Evolutionary conservation across 1,140 invertebrate genomes (phyloP), one percentile per base, ranked within the genome.

Genomic region (Listronotus bonariensis): DNA sequence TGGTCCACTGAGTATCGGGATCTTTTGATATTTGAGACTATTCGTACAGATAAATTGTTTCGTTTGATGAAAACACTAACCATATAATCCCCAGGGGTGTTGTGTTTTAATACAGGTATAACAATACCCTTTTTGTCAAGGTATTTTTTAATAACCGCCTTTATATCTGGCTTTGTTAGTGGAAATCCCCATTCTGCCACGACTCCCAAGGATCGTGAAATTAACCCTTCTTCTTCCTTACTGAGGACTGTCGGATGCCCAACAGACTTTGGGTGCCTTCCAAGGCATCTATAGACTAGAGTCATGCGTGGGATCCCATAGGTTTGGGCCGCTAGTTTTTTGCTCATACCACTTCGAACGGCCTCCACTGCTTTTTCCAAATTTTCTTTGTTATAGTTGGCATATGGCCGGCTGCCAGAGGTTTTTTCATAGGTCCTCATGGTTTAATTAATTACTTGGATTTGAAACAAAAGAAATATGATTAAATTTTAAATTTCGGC

Each of bases 41-140:
- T 45, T 20, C 41, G 15, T 40, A 45, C 41, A n/a, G 42, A 45
- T 12, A 58, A 17, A 58, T 58, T 58, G 55, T 45, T 58, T 20
- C 42, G 12, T 31, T 46, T 18, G 15, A 46, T 31, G 26, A 58
- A 58, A 15, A 6, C 9, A 12, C 10, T 14, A 11, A 56, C 20
- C 11, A 56, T 15, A 26, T 56, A 36, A 15, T 41, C 34, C 6
- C 53, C 53, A 11, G 36, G 34, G 1, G 4, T 11, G 26, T 56
- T 56, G 53, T 56, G 20, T 43, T 43, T 56, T 12, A 41, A 34
- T n/a, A 15, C 14, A 9, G 53, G 53, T 10, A 56, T 42, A 26
- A 17, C 20, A 15, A n/a, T 56, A 42, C 53, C 38, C 40, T 56
- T n/a, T 41, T 56, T 51, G 17, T 41, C 36, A 32, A 42, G 14